Evolutionary conservation across 2,888 invertebrate genomes (phyloP).

Genomic region (Rugalucina vietnamica): DNA sequence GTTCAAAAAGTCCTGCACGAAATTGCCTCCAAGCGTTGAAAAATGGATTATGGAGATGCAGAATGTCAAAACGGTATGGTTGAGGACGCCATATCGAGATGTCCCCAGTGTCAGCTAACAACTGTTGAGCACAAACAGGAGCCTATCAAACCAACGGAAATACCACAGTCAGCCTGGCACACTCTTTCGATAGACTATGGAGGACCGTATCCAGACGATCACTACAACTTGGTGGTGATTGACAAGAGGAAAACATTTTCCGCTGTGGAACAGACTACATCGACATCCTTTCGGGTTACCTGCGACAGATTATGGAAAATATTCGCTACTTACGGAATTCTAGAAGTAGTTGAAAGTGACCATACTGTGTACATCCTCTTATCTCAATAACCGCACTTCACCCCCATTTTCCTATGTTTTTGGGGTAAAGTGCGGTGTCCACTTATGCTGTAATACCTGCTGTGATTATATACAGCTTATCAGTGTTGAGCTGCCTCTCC

Average conservation of each 20-base stretch:
- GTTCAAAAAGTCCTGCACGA: constrained; percentile 14
- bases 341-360: constrained; percentile 14
- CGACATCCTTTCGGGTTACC: constrained; percentile 11
- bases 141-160: constrained; percentile 17
- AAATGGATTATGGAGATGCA: constrained; percentile 37
- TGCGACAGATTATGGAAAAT: not conserved
- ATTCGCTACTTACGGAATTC: constrained; percentile 16
- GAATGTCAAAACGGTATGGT: not conserved
- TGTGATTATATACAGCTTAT: too few species aligned
- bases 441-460: too few species aligned
- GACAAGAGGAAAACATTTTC: constrained; percentile 1
- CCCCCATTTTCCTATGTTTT: too few species aligned
- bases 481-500: too few species aligned
- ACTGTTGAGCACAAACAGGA: too few species aligned
- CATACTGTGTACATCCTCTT: too few species aligned
- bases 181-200: too few species aligned
- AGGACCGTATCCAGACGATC: constrained; percentile 20
- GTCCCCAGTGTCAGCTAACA: constrained; percentile 36
- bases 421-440: too few species aligned
- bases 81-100: not conserved
- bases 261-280: constrained; percentile 13
- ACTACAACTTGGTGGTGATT: constrained; percentile 6
- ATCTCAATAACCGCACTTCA: too few species aligned
- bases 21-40: constrained; percentile 11
- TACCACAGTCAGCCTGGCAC: constrained; percentile 29